Percentiles rank a stretch among this genome's conserved stretches.
phyloP scores from a whole-genome alignment of 2,888 invertebrate genomes.

The Agonopterix heracliana region DNA sequence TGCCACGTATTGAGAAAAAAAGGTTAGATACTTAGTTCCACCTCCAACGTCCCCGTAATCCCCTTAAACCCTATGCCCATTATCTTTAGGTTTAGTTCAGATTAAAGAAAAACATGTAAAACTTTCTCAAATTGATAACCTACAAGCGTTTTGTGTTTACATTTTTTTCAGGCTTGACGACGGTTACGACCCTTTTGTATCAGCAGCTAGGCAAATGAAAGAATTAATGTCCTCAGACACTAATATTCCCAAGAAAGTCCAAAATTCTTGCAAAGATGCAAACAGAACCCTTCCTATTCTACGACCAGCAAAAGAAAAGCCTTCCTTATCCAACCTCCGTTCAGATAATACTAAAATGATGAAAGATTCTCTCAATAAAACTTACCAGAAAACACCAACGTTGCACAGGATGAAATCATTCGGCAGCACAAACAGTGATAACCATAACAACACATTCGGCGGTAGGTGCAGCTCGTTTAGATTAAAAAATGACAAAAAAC shows the following conservation, averaged over 20 bases:
- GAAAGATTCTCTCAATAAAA: constrained; percentile 70
- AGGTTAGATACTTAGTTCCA: constrained; percentile 45
- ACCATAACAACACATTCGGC: constrained; percentile 48
- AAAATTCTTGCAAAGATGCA: constrained; percentile 57
- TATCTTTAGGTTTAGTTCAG: no score
- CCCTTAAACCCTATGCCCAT: no score
- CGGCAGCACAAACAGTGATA: constrained; percentile 59
- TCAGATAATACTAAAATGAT: constrained; percentile 63
- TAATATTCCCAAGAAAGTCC: constrained; percentile 62
- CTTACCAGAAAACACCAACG: constrained; percentile 70
- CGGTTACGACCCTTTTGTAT: constrained; percentile 85
- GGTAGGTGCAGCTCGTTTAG: constrained; percentile 68
- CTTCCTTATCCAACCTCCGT: constrained; percentile 39
- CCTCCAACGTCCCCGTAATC: no score
- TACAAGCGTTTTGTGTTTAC: background rate
- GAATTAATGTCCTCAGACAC: constrained; percentile 85
- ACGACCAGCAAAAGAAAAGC: constrained; percentile 56
- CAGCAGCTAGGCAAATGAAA: constrained; percentile 88
- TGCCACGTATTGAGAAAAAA: constrained; percentile 61
- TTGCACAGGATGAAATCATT: constrained; percentile 72
- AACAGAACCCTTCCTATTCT: constrained; percentile 63
- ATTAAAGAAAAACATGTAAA: no score
- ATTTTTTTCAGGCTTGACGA: constrained; percentile 59
- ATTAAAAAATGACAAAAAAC: constrained; percentile 61
- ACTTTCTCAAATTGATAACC: no score